Percentiles rank a stretch among this genome's conserved stretches.
Evolutionary conservation across 1,140 invertebrate species (phyloP).

Genomic region (Vanessa atalanta): DNA sequence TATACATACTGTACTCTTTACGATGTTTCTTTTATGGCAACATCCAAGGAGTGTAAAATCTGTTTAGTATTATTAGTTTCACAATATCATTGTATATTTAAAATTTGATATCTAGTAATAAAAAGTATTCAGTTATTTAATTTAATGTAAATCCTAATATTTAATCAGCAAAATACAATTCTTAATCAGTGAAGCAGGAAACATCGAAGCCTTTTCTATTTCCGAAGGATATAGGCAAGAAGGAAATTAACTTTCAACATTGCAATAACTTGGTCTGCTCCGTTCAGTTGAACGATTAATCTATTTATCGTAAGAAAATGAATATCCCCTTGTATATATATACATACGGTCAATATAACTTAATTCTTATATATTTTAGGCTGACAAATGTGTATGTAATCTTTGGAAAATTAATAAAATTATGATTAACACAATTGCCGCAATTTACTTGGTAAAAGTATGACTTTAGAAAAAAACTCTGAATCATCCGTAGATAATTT

Average conservation of each 20-base stretch:
- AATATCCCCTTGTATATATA: not conserved
- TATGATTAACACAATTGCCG: too few relatives aligned
- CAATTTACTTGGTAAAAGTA: too few relatives aligned
- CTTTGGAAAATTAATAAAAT: too few relatives aligned
- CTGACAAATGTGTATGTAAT: too few relatives aligned
- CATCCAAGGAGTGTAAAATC: not conserved
- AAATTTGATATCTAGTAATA: not conserved
- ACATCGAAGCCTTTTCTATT: slow-evolving; percentile 24
- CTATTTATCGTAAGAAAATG: not conserved
- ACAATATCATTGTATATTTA: slow-evolving; percentile 1
- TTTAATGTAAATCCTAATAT: not conserved
- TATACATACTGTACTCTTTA: not conserved
- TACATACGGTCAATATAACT: too few relatives aligned
- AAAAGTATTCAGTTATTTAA: not conserved
- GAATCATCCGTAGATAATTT: too few relatives aligned
- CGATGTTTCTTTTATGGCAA: slow-evolving; percentile 2
- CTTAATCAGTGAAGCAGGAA: slow-evolving; percentile 6
- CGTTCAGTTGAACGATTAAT: not conserved
- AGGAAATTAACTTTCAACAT: slow-evolving; percentile 34
- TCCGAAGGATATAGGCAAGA: slow-evolving; percentile 31
- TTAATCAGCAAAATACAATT: not conserved
- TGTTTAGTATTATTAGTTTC: slow-evolving; percentile 1
- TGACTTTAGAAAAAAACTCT: too few relatives aligned
- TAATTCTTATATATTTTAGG: too few relatives aligned
- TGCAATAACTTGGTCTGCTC: slow-evolving; percentile 16